phyloP scores from a whole-genome alignment of 2,797 vertebrate genomes.

The Aphelocoma californica region DNA sequence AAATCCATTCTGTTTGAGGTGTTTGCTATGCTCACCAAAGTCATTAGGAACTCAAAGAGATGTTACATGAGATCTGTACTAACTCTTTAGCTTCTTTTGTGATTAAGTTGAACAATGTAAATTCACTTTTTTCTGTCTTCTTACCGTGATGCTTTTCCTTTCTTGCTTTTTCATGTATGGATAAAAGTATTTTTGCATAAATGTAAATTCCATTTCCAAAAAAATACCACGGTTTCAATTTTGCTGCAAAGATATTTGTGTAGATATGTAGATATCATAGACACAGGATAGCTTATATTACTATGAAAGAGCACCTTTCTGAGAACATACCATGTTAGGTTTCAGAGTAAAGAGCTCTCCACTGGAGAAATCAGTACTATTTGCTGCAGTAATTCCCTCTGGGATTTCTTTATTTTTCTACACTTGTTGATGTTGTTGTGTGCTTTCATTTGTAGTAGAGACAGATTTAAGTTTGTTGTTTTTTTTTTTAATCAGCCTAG shows the following conservation, averaged over 20 bases:
- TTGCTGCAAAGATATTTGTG: background rate
- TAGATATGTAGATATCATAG: background rate
- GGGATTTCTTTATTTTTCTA: background rate
- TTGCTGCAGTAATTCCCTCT: background rate
- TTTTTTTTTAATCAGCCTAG: background rate
- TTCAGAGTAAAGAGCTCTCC: background rate
- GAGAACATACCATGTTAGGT: background rate
- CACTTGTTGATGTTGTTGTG: background rate
- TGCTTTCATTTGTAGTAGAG: background rate
- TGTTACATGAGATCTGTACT: background rate
- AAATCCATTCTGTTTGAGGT: background rate
- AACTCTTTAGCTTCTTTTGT: background rate
- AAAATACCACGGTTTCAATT: background rate
- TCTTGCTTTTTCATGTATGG: background rate
- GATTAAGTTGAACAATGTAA: background rate
- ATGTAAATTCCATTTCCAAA: background rate
- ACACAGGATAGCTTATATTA: background rate
- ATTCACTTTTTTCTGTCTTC: background rate
- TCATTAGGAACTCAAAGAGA: background rate
- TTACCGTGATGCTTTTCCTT: background rate
- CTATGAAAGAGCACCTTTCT: background rate
- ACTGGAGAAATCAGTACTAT: background rate
- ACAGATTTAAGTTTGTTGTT: background rate
- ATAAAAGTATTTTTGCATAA: background rate
- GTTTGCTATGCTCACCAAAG: background rate